These are phyloP conservation scores for Lepisosteus osseus DNA, from an alignment of 2,113 vertebrate species.

Conservation along the genomic window DNA sequence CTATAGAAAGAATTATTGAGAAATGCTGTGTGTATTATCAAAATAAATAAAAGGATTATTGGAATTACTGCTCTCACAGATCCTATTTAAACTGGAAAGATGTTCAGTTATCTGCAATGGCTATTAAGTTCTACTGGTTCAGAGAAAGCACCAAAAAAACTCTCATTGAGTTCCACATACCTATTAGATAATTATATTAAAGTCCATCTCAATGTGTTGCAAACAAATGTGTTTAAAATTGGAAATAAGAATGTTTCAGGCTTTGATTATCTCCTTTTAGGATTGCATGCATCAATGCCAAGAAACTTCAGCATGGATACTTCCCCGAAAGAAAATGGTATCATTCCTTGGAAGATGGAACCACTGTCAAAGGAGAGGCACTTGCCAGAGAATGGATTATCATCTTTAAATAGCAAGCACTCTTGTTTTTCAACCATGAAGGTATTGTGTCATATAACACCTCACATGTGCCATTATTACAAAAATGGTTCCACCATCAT, in stretches of 20 bases:
- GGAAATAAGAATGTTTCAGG: slow-evolving; percentile 45
- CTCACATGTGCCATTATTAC: too few species aligned
- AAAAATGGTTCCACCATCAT: too few species aligned
- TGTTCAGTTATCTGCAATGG: not conserved
- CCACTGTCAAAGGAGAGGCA: slow-evolving; percentile 32
- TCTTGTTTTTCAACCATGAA: slow-evolving; percentile 49
- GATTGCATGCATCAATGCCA: slow-evolving; percentile 54
- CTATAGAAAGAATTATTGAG: too few species aligned
- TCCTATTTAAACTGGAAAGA: too few species aligned
- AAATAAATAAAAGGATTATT: too few species aligned
- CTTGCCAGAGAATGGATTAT: slow-evolving; percentile 42
- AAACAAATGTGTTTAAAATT: not conserved
- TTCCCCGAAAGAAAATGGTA: slow-evolving; percentile 42
- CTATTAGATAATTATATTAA: not conserved
- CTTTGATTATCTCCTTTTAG: slow-evolving; percentile 62
- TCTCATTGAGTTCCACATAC: not conserved
- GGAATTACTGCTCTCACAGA: too few species aligned
- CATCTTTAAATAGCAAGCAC: slow-evolving; percentile 23
- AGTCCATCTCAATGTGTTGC: not conserved
- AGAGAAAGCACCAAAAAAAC: too few species aligned
- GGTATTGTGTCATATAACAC: slow-evolving; percentile 33
- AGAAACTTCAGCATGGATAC: slow-evolving; percentile 51
- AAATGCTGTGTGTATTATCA: too few species aligned
- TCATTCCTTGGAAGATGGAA: slow-evolving; percentile 51
- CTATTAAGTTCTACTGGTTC: not conserved